Conservation (phyloP, 2,888 invertebrate genomes). For the Abscondita cerata region DNA sequence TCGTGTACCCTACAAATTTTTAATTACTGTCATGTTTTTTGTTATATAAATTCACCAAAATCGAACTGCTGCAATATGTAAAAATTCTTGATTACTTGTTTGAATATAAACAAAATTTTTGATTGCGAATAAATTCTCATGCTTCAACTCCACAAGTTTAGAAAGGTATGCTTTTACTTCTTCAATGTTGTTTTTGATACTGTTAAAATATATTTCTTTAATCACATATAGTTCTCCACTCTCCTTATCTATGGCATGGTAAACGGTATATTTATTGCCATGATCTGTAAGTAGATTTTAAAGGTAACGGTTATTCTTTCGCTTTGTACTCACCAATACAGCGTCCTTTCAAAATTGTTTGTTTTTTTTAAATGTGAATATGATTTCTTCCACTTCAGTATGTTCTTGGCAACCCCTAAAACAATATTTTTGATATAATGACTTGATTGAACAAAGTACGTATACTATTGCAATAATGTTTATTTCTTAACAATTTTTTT, state of each 20-base stretch:
- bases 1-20: conserved; percentile 48
- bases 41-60: conserved; percentile 55
- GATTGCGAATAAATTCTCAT: conserved; percentile 77
- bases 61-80: conserved; percentile 76
- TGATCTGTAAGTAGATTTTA: too few relatives aligned
- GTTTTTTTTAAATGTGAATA: too few relatives aligned
- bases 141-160: conserved; percentile 69
- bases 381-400: too few relatives aligned
- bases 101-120: conserved; percentile 69
- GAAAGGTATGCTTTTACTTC: conserved; percentile 57
- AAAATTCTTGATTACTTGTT: conserved; percentile 67
- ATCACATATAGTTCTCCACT: conserved; percentile 75
- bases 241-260: conserved; percentile 76
- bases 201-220: conserved; percentile 77
- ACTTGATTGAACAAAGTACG: too few relatives aligned
- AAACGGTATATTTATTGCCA: conserved; percentile 61
- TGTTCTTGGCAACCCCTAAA: too few relatives aligned
- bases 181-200: conserved; percentile 80
- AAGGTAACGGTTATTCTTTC: too few relatives aligned
- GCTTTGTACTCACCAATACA: too few relatives aligned
- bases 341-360: too few relatives aligned
- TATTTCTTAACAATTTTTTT: too few relatives aligned
- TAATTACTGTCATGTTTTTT: conserved; percentile 12
- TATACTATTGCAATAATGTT: too few relatives aligned
- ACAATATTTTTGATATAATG: too few relatives aligned